phyloP scores from a whole-genome alignment of 2,797 vertebrate species.

The Sebastes variabilis region DNA sequence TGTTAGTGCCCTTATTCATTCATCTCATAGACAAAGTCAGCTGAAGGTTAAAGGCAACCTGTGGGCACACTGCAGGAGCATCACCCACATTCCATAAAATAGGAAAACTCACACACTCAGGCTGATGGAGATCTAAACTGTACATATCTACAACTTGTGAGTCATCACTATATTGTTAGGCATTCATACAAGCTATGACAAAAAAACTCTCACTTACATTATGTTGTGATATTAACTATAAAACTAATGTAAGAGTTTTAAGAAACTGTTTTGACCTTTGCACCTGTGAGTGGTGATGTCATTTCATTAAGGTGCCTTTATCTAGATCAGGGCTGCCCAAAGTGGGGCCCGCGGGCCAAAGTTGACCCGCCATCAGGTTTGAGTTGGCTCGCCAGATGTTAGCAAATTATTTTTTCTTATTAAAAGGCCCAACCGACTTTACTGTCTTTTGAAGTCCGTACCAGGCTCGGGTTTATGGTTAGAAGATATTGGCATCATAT shows the following conservation, averaged over 20 bases:
- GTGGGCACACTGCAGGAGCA: slow-evolving; percentile 7
- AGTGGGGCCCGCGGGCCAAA: too few relatives aligned
- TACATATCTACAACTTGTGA: neutral
- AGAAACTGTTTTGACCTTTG: neutral
- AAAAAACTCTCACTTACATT: neutral
- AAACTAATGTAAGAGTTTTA: neutral
- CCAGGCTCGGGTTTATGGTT: too few relatives aligned
- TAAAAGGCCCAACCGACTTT: too few relatives aligned
- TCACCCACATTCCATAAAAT: neutral
- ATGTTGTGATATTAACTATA: neutral
- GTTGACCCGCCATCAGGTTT: too few relatives aligned
- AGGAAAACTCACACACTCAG: neutral
- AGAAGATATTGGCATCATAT: too few relatives aligned
- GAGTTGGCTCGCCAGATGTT: too few relatives aligned
- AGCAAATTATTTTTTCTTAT: too few relatives aligned
- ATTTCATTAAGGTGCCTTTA: neutral
- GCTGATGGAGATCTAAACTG: neutral
- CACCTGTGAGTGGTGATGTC: neutral
- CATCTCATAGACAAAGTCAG: slow-evolving; percentile 69
- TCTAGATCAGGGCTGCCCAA: too few relatives aligned
- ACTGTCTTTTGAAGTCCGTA: too few relatives aligned
- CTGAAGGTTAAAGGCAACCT: slow-evolving; percentile 72
- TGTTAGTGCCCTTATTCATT: neutral
- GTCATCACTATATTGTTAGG: neutral
- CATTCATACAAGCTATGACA: neutral